A percentile compares a stretch with the other conserved stretches of the same genome.
Conservation (phyloP, 1,140 invertebrate species). For the Chionoecetes opilio region DNA sequence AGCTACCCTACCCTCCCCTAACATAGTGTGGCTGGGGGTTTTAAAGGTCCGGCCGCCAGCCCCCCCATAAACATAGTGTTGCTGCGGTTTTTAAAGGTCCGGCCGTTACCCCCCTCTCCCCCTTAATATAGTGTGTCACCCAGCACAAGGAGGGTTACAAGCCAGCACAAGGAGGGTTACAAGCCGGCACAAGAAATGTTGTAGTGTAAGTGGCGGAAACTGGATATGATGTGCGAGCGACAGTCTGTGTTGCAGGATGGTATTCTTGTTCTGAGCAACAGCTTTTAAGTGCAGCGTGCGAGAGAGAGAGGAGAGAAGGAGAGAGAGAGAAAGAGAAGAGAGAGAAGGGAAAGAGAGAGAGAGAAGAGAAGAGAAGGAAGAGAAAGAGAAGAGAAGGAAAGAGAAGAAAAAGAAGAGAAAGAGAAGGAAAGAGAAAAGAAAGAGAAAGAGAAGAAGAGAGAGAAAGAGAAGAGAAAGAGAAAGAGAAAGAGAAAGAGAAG, state of each 20-base stretch:
- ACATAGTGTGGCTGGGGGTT: no score
- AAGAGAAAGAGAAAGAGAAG: neutral
- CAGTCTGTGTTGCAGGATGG: no score
- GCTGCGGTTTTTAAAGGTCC: no score
- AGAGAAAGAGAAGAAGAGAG: neutral
- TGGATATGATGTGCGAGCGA: no score
- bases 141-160: no score
- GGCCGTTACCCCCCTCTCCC: no score
- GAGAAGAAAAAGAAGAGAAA: neutral
- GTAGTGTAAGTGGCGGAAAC: no score
- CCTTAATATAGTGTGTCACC: neutral
- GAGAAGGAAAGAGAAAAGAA: neutral
- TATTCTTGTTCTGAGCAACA: no score
- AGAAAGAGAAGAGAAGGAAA: neutral
- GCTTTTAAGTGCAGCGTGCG: no score
- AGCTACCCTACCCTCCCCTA: neutral
- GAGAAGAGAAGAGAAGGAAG: neutral
- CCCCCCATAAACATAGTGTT: neutral
- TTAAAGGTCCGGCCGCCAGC: neutral
- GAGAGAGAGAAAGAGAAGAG: neutral
- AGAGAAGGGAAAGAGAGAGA: neutral
- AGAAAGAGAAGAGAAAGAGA: neutral
- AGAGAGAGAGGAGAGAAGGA: neutral
- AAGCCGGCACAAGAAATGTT: no score
- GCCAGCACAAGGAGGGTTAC: no score